Percentiles rank a stretch among this genome's conserved stretches.
Evolutionary conservation across 1,140 invertebrate genomes (phyloP).

Genomic region (Drosophila takahashii): DNA sequence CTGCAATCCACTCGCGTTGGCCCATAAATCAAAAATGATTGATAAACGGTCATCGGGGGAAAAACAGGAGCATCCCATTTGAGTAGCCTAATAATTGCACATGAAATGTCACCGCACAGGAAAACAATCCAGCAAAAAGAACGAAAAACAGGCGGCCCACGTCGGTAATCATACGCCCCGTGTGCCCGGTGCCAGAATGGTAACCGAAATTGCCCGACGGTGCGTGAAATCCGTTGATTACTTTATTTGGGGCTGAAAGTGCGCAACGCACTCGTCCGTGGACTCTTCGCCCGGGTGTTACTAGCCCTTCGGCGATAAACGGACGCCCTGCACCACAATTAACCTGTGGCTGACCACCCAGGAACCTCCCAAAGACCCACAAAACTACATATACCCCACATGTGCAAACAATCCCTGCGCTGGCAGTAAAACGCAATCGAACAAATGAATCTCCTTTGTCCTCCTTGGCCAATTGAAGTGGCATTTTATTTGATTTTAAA

Average conservation of each 20-base stretch:
- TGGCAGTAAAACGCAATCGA: constrained; percentile 41
- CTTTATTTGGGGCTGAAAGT: constrained; percentile 75
- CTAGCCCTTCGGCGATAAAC: constrained; percentile 55
- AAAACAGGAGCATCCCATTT: constrained; percentile 19
- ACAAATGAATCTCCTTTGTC: constrained; percentile 48
- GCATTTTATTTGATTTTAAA: constrained; percentile 74
- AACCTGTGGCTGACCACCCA: constrained; percentile 62
- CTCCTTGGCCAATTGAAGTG: constrained; percentile 40
- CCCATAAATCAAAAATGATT: constrained; percentile 81
- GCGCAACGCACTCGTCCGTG: constrained; percentile 32
- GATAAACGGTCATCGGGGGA: constrained; percentile 54
- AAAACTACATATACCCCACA: not conserved
- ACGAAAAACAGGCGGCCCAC: not conserved
- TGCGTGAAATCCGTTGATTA: constrained; percentile 82
- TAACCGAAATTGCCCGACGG: constrained; percentile 57
- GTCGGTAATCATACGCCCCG: constrained; percentile 66
- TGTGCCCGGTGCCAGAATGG: constrained; percentile 19
- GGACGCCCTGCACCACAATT: constrained; percentile 39
- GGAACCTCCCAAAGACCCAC: not conserved
- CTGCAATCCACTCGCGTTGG: constrained; percentile 25
- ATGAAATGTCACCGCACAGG: constrained; percentile 14
- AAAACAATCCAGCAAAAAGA: too few relatives aligned
- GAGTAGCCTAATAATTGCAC: constrained; percentile 57
- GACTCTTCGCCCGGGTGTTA: constrained; percentile 23
- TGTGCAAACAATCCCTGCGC: constrained; percentile 36